These are phyloP conservation scores for Cephalopterus ornatus DNA, from an alignment of 2,113 vertebrate genomes.

Conservation along the genomic window DNA sequence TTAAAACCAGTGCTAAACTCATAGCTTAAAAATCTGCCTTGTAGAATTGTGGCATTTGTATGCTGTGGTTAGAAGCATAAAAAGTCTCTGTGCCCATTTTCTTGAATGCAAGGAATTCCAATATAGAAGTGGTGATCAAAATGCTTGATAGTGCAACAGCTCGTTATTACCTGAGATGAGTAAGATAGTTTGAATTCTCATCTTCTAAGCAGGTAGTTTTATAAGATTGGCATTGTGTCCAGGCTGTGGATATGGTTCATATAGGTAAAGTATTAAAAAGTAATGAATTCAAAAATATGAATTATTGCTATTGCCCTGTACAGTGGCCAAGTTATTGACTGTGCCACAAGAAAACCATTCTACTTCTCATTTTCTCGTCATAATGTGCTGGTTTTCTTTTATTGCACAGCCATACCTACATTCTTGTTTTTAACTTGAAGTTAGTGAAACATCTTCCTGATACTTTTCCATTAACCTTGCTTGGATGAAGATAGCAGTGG, in stretches of 20 bases:
- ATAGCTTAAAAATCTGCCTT: background rate
- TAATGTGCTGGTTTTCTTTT: background rate
- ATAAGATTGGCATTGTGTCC: background rate
- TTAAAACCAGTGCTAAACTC: background rate
- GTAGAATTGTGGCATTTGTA: background rate
- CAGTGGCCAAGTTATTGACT: background rate
- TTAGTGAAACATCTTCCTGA: background rate
- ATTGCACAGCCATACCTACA: background rate
- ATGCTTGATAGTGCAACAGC: background rate
- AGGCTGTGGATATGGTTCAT: background rate
- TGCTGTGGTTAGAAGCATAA: background rate
- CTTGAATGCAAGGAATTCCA: background rate
- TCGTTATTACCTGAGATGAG: background rate
- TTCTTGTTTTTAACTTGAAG: background rate
- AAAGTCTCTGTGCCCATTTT: background rate
- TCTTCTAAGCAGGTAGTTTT: background rate
- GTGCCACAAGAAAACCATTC: background rate
- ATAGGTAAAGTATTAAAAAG: background rate
- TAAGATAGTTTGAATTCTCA: background rate
- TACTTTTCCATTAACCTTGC: conserved; percentile 26
- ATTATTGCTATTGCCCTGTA: background rate
- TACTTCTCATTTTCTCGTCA: background rate
- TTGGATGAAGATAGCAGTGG: background rate
- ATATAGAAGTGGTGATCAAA: background rate
- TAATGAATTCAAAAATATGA: background rate